Evolutionary conservation across 2,797 vertebrate species (phyloP).

Genomic region (Diplodus puntazzo): DNA sequence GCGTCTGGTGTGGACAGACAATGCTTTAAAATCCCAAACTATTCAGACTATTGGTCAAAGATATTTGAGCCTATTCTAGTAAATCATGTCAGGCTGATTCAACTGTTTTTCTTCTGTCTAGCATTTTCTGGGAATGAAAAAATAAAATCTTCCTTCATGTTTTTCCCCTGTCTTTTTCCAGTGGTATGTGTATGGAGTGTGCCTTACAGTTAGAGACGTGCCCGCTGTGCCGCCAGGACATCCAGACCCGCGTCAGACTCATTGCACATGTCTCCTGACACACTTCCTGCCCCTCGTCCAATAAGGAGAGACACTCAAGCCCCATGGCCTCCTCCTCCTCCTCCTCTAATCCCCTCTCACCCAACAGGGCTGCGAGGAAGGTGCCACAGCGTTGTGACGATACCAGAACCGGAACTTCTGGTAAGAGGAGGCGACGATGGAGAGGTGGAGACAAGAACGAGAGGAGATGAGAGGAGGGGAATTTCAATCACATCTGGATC

Average conservation of each 20-base stretch:
- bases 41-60: background rate
- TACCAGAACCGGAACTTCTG: constrained; percentile 47
- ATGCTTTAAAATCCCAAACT: background rate
- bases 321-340: constrained; percentile 58
- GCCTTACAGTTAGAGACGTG: constrained; percentile 99
- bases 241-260: constrained; percentile 97
- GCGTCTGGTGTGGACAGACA: background rate
- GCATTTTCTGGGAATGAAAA: background rate
- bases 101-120: background rate
- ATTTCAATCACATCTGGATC: constrained; percentile 42
- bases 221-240: constrained; percentile 99
- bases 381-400: constrained; percentile 51
- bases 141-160: background rate
- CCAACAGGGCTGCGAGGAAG: constrained; percentile 54
- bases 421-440: constrained; percentile 38
- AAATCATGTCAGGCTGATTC: background rate
- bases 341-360: constrained; percentile 63
- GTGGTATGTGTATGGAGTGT: constrained; percentile 99
- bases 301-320: constrained; percentile 59
- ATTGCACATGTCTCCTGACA: constrained; percentile 99
- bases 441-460: constrained; percentile 42
- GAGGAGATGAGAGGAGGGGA: constrained; percentile 57
- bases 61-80: background rate
- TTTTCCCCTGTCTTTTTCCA: constrained; percentile 58
- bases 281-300: constrained; percentile 56